Base-by-base conservation (phyloP, 92 coral and sea anemone genomes). In the Plumapathes pennacea region DNA sequence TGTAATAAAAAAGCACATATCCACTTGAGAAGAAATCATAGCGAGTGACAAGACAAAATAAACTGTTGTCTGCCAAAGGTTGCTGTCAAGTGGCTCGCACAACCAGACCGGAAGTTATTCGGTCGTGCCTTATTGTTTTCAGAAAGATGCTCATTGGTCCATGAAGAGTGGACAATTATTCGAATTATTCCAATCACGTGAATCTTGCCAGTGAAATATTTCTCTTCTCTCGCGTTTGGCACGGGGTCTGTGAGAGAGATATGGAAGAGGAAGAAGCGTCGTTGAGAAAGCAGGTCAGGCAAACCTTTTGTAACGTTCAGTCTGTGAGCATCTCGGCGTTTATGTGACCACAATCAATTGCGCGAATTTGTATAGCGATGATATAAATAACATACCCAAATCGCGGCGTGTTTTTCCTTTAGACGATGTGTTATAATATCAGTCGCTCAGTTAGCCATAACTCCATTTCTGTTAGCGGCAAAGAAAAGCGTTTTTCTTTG, bases 221-320 rank as follows among this genome's bases (percentile, higher is more conserved):
- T 21, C 32, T 46, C 46, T 46, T 32, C 17, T 13, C 11, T 49
- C 12, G 55, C 26, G 30, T 32, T 49, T 32, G 15, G n/a, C 48
- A 25, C 4, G n/a, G 30, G 15, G 30, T 49, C 13, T 22, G 19
- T 32, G n/a, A 5, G 15, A 36, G 32, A 19, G 65, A 24, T 31
- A 81, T 81, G 88, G 88, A 54, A 17, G 88, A 81, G 28, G 88
- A 81, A 62, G 83, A 76, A 32, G 65, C 82, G 10, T 66, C 62
- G 25, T 67, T 81, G 46, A 81, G 67, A 62, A 81, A 67, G 60
- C 62, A 81, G 88, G 88, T 81, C 32, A 21, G 34, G 44, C 33
- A 14, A 9, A 11, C 9, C 2, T 14, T 21, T 62, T 2, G 5
- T 12, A 6, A 34, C 33, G 55, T 56, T 38, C n/a, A n/a, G n/a